Evolutionary conservation across 2,113 vertebrate species (phyloP), one percentile per base, ranked within the genome.

Genomic region (Hydrolagus affinis): DNA sequence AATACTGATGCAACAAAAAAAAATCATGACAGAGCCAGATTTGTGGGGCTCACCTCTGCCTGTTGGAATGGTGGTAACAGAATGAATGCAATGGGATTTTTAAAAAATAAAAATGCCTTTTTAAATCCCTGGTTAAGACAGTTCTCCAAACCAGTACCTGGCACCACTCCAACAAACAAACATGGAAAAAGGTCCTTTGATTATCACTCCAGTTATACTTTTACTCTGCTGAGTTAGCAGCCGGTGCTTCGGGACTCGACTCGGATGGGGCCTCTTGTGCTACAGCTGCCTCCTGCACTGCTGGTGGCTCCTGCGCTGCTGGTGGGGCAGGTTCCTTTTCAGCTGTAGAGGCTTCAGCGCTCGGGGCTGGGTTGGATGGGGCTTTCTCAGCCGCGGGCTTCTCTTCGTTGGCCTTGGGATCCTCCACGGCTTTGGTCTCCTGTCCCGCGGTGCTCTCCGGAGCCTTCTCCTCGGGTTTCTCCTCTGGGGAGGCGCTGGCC

Each of bases 111-210:
- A 86, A 89, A 91, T 91, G 90, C 92, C 92, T 92, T 92, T 94
- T 94, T 96, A 93, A 95, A 97, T 95, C 97, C 96, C 96, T 95
- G 95, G 95, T 94, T 95, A 94, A 94, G 94, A 96, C 93, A 93
- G 95, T 96, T 96, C 95, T 97, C 95, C 93, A 93, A 94, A 95
- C 94, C 95, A 95, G 90, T 92, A 94, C 91, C 93, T 95, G 95
- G 95, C 94, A 90, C 92, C 94, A 93, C 95, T 96, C 95, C 95
- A 94, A 94, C 93, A 92, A 94, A 96, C 93, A 94, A 95, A 94
- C 94, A 90, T 93, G 94, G 93, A 92, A 94, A 90, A 94, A 91
- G 90, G 94, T 95, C 91, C 91, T 92, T 92, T 89, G 92, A 93
- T 94, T 91, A 92, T 94, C 92, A 88, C 19, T 0, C 89, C 89